Conservation (phyloP, 1,140 invertebrate species). For the Elysia chlorotica region DNA sequence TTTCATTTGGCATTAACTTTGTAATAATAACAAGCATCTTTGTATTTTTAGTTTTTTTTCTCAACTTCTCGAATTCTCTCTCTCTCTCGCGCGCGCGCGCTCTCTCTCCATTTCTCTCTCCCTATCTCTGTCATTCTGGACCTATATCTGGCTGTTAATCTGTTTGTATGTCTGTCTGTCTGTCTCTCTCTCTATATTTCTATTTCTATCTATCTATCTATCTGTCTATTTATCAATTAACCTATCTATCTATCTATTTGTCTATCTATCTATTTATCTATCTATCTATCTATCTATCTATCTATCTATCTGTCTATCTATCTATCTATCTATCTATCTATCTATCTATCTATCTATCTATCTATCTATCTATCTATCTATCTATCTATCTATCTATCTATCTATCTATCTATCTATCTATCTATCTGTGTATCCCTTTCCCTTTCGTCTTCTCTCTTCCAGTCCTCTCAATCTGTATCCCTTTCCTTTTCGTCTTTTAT, state of each 20-base stretch:
- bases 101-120: background rate
- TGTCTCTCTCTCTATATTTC: background rate
- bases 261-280: no score
- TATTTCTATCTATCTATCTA: background rate
- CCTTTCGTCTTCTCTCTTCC: background rate
- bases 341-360: background rate
- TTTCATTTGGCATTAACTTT: no score
- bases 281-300: background rate
- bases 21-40: no score
- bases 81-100: background rate
- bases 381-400: background rate
- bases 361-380: background rate
- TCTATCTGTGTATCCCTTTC: background rate
- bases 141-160: no score
- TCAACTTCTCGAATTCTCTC: background rate
- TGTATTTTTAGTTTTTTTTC: no score
- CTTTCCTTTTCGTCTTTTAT: no score
- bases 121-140: background rate
- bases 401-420: background rate
- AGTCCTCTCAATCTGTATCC: no score
- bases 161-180: background rate
- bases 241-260: background rate
- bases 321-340: background rate
- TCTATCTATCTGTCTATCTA: background rate
- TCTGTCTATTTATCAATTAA: background rate